Base-by-base conservation (phyloP, 2,888 invertebrate genomes). In the Ypsolopha scabrella region DNA sequence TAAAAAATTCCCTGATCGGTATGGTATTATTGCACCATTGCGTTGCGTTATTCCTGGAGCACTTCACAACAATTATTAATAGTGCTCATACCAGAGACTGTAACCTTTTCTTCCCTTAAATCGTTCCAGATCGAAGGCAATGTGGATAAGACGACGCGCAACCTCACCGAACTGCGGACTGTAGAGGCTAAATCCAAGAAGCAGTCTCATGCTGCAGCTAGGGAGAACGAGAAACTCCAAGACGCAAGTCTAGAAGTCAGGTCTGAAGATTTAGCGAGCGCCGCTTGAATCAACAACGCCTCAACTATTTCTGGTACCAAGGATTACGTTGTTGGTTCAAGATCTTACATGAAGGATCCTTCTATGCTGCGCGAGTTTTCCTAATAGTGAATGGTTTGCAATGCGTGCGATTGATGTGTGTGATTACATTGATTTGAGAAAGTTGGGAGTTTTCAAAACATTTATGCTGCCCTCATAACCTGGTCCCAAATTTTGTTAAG, bases 151-250 rank as follows among this genome's bases (percentile, higher is more conserved):
- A 91, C 95, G 3, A 90, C 93, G 0, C 92, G 94, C 61, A 88
- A 91, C 36, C 87, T 97, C 51, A 88, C 91, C 38, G 97, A 98
- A 62, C 95, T 94, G 93, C 88, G 97, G 51, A 88, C 91, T 11
- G 93, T 93, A 34, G 96, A 98, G 73, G 90, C 92, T 0, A 97
- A 96, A 80, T 92, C 93, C 50, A 97, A 97, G 79, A 96, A 96
- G 70, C 90, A 93, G 55, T 95, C 96, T 55, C 97, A 96, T 72
- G 80, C 92, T 0, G 93, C 93, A 57, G 94, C 96, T 0, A 89
- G 96, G 52, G 97, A 97, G 63, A 95, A 96, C 70, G 97, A 98
- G 77, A 94, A 96, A 70, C 82, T 96, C 41, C 96, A 97, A 72
- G 97, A 97, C 67, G 91, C 91, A 41, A 69, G 78, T 6, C 61